Evolutionary conservation across 2,113 vertebrate genomes (phyloP).

Genomic region (Cebidichthys violaceus): DNA sequence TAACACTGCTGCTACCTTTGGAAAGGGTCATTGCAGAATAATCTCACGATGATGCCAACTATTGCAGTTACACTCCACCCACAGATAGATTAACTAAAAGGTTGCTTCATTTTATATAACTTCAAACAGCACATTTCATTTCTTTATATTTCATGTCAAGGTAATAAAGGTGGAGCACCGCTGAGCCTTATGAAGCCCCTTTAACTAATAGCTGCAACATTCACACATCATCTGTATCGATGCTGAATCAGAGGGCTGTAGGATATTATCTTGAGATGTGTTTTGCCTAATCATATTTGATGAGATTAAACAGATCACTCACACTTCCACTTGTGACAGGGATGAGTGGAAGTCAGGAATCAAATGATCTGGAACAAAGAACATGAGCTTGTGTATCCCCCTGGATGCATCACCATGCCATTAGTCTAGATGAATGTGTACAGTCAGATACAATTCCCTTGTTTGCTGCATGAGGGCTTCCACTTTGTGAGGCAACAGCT

Average conservation of each 20-base stretch:
- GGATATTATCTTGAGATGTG: constrained; percentile 65
- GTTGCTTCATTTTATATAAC: background rate
- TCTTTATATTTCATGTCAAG: background rate
- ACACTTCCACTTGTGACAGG: constrained; percentile 58
- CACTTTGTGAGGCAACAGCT: constrained; percentile 59
- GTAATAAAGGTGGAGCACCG: constrained; percentile 3
- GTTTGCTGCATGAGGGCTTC: constrained; percentile 72
- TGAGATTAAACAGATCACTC: constrained; percentile 75
- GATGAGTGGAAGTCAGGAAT: constrained; percentile 61
- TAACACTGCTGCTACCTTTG: constrained; percentile 29
- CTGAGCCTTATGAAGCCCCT: background rate
- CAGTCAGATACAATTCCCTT: constrained; percentile 68
- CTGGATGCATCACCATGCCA: constrained; percentile 67
- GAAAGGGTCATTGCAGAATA: constrained; percentile 21
- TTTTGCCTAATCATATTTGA: constrained; percentile 76
- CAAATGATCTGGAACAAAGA: constrained; percentile 79
- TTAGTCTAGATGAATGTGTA: constrained; percentile 77
- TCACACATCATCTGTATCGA: constrained; percentile 56
- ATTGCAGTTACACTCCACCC: background rate
- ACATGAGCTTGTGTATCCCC: constrained; percentile 70
- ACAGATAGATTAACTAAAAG: background rate
- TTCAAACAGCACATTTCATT: background rate
- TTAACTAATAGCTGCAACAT: constrained; percentile 35
- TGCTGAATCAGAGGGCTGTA: constrained; percentile 37
- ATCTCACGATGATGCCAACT: constrained; percentile 4